Base-by-base conservation (phyloP, 2,888 invertebrate genomes). In the Tipula helvola region DNA sequence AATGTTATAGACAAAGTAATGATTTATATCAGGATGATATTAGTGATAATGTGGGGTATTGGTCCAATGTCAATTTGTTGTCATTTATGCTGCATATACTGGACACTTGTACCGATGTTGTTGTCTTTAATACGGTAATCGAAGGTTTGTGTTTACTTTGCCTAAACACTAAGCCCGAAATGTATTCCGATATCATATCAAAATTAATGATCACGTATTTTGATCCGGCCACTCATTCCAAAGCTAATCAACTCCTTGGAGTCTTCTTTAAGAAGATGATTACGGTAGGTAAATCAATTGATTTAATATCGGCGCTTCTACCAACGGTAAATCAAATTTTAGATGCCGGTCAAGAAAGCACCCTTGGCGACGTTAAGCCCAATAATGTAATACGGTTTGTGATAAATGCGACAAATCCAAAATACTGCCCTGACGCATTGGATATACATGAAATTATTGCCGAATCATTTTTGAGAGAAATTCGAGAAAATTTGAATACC, bases 131-230 rank as follows among this genome's bases (percentile, higher is more conserved):
- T 85, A 90, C 90, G 36, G 89, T 91, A 85, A 89, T 91, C 3
- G 89, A 90, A 36, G 92, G 92, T 0, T 90, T 91, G 10, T 91
- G 91, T 86, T 90, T 91, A 0, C 86, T 92, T 8, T 89, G 91
- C 28, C 87, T 92, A 16, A 90, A 90, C 84, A 91, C 39, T 7
- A 39, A 39, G 39, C 39, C 39, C 39, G 39, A 39, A 7, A 39
- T 39, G 3, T 90, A 90, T n/a, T 88, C 89, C 5, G 91, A 91
- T 86, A 90, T 92, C 2, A 88, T 92, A 7, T 91, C 91, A 85
- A 91, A 91, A 86, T 87, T 98, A 5, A 92, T 97, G 16, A 92
- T 97, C 87, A 93, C 96, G 86, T 97, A 97, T 94, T 97, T 96
- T 90, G 97, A 96, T 91, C 97, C 97, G 1, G 93, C 93, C 36